Base-by-base conservation (phyloP, 2,113 vertebrate species). In the Aythya baeri region DNA sequence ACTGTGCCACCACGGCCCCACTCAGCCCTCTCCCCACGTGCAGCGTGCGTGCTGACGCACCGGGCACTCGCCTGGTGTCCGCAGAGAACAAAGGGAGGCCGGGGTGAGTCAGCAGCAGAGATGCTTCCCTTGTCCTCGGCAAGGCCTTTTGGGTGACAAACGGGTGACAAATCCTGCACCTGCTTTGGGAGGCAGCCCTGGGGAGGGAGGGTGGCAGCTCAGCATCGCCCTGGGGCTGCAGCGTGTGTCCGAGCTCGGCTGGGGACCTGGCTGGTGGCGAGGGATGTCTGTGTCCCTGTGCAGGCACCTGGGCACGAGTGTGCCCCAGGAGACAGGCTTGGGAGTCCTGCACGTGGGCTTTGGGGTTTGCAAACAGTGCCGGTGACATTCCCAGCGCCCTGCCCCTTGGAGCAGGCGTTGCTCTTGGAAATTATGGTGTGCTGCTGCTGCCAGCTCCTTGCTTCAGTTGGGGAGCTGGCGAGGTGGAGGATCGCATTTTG, bases 61-160 rank as follows among this genome's bases (percentile, higher is more conserved):
- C 2, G 12, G 17, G 50, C 16, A 58, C 67, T 68, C 7, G 2
- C 50, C 49, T 8, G 14, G 76, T 70, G 59, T 12, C 2, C 7
- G 50, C 52, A 23, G 43, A 91, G 93, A 94, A 95, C 82, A 92
- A 95, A 96, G 94, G 50, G 54, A 68, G 61, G 54, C 62, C 13
- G 54, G 81, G 77, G 84, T 96, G 96, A 96, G 94, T 97, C 95
- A 96, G 95, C 95, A 96, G 86, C 71, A 82, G 77, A 84, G 63
- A 54, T n/a, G 71, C 36, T 58, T 54, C 49, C 66, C 59, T 55
- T n/a, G 46, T 49, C 46, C 77, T 23, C 23, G 1, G 2, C 9
- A 43, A 58, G 18, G 43, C 43, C 68, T 26, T 25, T 2, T 32
- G 86, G 32, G 49, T 41, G 62, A 41, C 38, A 41, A 38, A 75